These are phyloP conservation scores for Antheraea yamamai DNA, from an alignment of 2,888 invertebrate species.

Conservation along the genomic window DNA sequence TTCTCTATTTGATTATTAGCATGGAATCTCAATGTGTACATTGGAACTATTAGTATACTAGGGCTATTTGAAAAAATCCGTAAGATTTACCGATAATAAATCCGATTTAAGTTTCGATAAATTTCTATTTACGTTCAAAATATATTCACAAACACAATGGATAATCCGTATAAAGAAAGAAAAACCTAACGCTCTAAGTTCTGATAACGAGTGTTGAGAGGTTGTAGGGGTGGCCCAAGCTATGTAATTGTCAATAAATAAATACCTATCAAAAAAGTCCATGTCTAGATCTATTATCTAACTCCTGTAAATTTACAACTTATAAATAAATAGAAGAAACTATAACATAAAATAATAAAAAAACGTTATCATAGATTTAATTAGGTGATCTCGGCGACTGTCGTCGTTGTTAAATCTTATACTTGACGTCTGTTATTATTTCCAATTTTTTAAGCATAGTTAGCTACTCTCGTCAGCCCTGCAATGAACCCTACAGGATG, in stretches of 20 bases:
- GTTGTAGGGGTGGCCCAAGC: not conserved
- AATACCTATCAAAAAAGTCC: not conserved
- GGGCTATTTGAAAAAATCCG: too few species aligned
- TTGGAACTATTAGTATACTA: too few species aligned
- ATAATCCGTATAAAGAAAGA: too few species aligned
- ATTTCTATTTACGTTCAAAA: too few species aligned
- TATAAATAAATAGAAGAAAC: too few species aligned
- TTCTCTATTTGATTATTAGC: not conserved
- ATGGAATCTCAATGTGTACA: not conserved
- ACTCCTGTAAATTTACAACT: too few species aligned
- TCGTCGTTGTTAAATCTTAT: not conserved
- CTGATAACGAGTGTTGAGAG: not conserved
- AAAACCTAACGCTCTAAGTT: too few species aligned
- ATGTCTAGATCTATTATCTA: not conserved
- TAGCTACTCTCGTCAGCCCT: not conserved
- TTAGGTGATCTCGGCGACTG: not conserved
- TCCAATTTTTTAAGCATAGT: not conserved
- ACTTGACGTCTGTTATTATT: not conserved
- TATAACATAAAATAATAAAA: not conserved
- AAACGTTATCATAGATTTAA: not conserved
- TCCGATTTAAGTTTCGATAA: too few species aligned
- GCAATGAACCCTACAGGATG: slow-evolving; percentile 36
- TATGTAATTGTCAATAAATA: not conserved
- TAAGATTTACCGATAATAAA: too few species aligned
- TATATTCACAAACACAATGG: too few species aligned